Evolutionary conservation across 2,113 vertebrate genomes (phyloP), one percentile per base, ranked within the genome.

Genomic region (Sitta europaea): DNA sequence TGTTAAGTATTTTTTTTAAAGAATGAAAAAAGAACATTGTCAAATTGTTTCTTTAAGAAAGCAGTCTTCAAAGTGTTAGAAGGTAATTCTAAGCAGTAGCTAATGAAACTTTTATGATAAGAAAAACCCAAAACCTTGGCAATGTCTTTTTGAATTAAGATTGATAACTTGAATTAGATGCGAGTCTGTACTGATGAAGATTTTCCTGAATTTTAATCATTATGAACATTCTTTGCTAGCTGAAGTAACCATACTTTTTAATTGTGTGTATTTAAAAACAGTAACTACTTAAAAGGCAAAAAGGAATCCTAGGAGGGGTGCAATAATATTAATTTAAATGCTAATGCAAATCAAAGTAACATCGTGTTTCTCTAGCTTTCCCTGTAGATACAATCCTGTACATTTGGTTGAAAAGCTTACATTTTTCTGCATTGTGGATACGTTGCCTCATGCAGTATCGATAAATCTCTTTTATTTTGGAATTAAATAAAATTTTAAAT

Each of bases 111-210:
- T 25, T 91, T 94, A 18, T 33, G 53, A 68, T 73, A 74, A 67
- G 23, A 87, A 66, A 85, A 70, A 15, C 21, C 70, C 80, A 80
- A 96, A 96, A 94, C 93, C 95, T 97, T 96, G 95, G 96, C 96
- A 97, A 95, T 96, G 96, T 92, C 94, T 96, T 96, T 97, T 97
- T 91, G 75, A 87, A 79, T 88, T 86, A 88, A 87, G 94, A 70
- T 82, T 11, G 29, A 66, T 93, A 90, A 76, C 62, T 93, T 1
- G 6, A 91, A 96, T 51, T 93, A 96, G 72, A 89, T 89, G 54
- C 43, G 16, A 65, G 55, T 70, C 89, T 97, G 96, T 91, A 80
- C 65, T 92, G 95, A 94, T 92, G 54, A 88, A 93, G 88, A 62
- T 23, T 92, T 89, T 92, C 55, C 91, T 88, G 91, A 94, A 50